Evolutionary conservation across 2,888 invertebrate species (phyloP).

Genomic region (Lasioglossum malachurum): DNA sequence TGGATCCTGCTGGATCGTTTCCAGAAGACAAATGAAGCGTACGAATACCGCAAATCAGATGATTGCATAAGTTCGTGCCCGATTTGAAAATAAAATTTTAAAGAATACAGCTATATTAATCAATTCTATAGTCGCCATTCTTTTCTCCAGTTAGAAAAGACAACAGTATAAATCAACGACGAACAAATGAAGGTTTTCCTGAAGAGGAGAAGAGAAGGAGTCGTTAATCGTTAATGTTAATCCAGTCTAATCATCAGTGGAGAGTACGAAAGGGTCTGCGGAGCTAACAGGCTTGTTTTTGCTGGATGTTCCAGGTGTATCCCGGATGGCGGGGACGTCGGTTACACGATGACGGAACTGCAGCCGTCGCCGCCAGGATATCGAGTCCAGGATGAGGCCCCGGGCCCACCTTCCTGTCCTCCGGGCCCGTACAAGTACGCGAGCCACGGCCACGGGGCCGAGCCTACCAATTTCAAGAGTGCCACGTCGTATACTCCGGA

Average conservation of each 20-base stretch:
- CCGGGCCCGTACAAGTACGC: constrained; percentile 81
- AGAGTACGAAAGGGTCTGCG: neutral
- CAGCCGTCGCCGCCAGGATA: constrained; percentile 84
- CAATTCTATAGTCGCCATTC: no score
- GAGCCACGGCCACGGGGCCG: constrained; percentile 76
- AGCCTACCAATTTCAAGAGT: constrained; percentile 79
- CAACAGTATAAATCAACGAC: no score
- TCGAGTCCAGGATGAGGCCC: constrained; percentile 83
- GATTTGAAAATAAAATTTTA: no score
- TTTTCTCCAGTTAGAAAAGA: no score
- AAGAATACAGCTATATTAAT: no score
- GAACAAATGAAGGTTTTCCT: no score
- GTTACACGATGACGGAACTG: constrained; percentile 84
- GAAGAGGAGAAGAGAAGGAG: no score
- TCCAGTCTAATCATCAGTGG: neutral
- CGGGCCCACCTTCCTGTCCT: constrained; percentile 79
- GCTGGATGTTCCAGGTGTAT: constrained; percentile 78
- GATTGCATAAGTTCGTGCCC: no score
- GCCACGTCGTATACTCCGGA: constrained; percentile 78
- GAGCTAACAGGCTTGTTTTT: constrained; percentile 18
- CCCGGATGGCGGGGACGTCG: constrained; percentile 84
- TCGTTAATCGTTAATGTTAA: neutral
- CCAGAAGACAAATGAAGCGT: no score
- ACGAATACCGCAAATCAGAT: no score
- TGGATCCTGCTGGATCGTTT: neutral